A percentile compares a stretch with the other conserved stretches of the same genome.
Evolutionary conservation across 1,140 invertebrate species (phyloP).

Genomic region (Apis laboriosa): DNA sequence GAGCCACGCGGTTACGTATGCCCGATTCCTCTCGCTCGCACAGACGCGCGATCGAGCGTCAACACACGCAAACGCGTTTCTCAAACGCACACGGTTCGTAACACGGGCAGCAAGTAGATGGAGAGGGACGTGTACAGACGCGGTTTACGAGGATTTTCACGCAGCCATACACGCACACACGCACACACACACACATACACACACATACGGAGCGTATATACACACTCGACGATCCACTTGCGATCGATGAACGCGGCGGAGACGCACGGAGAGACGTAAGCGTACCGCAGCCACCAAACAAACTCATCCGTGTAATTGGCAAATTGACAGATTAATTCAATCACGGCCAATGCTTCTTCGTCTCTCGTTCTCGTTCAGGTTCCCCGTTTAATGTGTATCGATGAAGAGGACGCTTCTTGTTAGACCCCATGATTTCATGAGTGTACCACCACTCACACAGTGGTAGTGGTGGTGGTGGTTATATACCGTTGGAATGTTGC

Average conservation of each 20-base stretch:
- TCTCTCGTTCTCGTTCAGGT: slow-evolving; percentile 40
- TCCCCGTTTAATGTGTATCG: slow-evolving; percentile 46
- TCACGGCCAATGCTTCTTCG: slow-evolving; percentile 73
- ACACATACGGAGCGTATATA: slow-evolving; percentile 43
- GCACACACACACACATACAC: slow-evolving; percentile 18
- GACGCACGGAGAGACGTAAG: slow-evolving; percentile 56
- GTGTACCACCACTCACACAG: too few species aligned
- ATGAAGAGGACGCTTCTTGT: slow-evolving; percentile 28
- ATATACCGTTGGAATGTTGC: too few species aligned
- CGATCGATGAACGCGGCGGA: slow-evolving; percentile 72
- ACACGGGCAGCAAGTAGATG: slow-evolving; percentile 1
- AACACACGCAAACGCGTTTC: slow-evolving; percentile 37
- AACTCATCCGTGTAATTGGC: slow-evolving; percentile 80
- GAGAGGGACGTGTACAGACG: not conserved
- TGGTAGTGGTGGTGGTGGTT: too few species aligned
- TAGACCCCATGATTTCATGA: not conserved
- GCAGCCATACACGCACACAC: slow-evolving; percentile 32
- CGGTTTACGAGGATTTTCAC: slow-evolving; percentile 17
- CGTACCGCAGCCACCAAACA: slow-evolving; percentile 75
- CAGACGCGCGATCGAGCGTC: slow-evolving; percentile 36
- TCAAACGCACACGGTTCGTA: slow-evolving; percentile 42
- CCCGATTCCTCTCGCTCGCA: slow-evolving; percentile 59
- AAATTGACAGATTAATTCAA: slow-evolving; percentile 81
- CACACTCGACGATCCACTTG: slow-evolving; percentile 63
- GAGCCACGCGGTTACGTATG: slow-evolving; percentile 77